phyloP scores from a whole-genome alignment of 53 echinoderm and acorn worm genomes.

The Patiria pectinifera region DNA sequence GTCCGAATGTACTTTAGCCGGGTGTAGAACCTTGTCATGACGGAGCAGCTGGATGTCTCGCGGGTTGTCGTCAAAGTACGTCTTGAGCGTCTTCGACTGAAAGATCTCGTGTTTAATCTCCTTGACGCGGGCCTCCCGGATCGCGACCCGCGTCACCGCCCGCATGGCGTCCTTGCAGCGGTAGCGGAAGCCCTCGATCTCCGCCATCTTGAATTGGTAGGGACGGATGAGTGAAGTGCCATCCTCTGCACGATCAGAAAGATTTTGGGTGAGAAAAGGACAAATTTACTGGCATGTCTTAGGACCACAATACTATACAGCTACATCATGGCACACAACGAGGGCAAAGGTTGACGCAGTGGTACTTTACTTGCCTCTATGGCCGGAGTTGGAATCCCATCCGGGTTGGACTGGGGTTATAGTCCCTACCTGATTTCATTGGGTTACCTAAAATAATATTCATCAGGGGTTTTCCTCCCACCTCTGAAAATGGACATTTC shows the following conservation, averaged over 20 bases:
- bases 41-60: constrained; percentile 93
- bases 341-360: too few species aligned
- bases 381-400: too few species aligned
- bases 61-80: constrained; percentile 97
- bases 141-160: constrained; percentile 90
- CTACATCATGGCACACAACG: too few species aligned
- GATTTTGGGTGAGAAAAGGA: background rate
- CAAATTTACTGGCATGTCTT: too few species aligned
- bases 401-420: too few species aligned
- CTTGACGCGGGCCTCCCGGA: constrained; percentile 90
- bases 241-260: constrained; percentile 72
- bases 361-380: too few species aligned
- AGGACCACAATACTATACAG: too few species aligned
- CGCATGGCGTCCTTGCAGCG: constrained; percentile 94
- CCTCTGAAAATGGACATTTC: too few species aligned
- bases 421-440: too few species aligned
- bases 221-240: constrained; percentile 75
- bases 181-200: constrained; percentile 97
- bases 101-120: constrained; percentile 94
- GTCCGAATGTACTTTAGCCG: constrained; percentile 91
- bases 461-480: too few species aligned
- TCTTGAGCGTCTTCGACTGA: constrained; percentile 92
- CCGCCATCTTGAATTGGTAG: constrained; percentile 94
- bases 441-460: too few species aligned
- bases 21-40: constrained; percentile 95